Percentiles rank a stretch among this genome's conserved stretches.
phyloP scores from a whole-genome alignment of 2,888 invertebrate genomes.

The Rhogogaster chlorosoma region DNA sequence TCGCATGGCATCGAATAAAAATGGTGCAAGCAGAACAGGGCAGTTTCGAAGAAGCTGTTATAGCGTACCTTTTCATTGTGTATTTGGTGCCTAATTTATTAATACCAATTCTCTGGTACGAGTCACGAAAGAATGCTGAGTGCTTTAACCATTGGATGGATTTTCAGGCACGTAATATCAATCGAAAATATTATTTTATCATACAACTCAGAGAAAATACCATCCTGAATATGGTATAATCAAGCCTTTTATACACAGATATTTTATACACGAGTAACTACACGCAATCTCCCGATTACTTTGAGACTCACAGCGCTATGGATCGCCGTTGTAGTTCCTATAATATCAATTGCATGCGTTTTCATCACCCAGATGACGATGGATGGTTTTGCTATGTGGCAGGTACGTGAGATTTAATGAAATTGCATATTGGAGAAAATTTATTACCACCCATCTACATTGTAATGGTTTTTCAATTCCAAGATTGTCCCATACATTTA shows the following conservation, averaged over 20 bases:
- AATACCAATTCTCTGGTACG: conserved; percentile 85
- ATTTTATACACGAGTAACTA: conserved; percentile 82
- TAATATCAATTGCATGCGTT: conserved; percentile 83
- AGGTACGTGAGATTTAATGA: conserved; percentile 74
- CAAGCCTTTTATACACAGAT: conserved; percentile 74
- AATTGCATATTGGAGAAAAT: background rate
- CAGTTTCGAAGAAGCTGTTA: conserved; percentile 87
- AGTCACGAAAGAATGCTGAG: conserved; percentile 82
- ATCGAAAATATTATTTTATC: background rate
- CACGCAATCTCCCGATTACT: conserved; percentile 80
- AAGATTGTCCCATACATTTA: conserved; percentile 85
- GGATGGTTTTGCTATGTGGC: conserved; percentile 83
- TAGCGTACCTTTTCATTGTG: conserved; percentile 87
- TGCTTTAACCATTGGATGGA: conserved; percentile 84
- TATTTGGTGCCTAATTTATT: conserved; percentile 84
- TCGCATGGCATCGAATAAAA: conserved; percentile 83
- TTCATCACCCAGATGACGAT: conserved; percentile 86
- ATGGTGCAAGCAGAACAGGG: conserved; percentile 83
- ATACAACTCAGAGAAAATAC: background rate
- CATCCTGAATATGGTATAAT: conserved; percentile 2
- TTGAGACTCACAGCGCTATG: conserved; percentile 81
- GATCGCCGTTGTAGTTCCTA: conserved; percentile 81
- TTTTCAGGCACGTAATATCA: conserved; percentile 81
- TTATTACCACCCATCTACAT: background rate
- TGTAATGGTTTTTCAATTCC: conserved; percentile 54